Percentiles rank a stretch among this genome's conserved stretches.
phyloP scores from a whole-genome alignment of 2,888 invertebrate genomes.

The Nephrotoma guestfalica region DNA sequence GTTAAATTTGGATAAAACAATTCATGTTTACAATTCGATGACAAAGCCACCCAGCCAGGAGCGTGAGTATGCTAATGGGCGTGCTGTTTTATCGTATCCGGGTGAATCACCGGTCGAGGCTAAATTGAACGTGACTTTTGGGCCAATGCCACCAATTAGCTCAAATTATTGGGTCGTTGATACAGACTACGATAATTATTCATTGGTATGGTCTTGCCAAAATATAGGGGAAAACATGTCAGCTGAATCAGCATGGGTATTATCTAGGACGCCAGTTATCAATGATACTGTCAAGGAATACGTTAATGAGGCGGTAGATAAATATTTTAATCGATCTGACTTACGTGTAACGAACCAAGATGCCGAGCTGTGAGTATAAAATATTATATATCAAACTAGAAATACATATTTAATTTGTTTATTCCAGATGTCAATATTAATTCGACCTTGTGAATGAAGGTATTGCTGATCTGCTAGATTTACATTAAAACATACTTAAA shows the following conservation, averaged over 20 bases:
- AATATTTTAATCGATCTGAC: neutral
- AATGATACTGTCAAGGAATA: neutral
- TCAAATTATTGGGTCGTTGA: slow-evolving; percentile 5
- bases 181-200: slow-evolving; percentile 2
- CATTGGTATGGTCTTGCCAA: neutral
- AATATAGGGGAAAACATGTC: neutral
- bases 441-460: neutral
- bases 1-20: neutral
- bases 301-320: neutral
- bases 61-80: neutral
- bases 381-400: neutral
- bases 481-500: no score
- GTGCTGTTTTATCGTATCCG: slow-evolving; percentile 2
- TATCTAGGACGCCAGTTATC: neutral
- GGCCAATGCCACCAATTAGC: neutral
- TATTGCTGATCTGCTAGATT: no score
- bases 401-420: neutral
- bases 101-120: neutral
- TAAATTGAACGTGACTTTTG: slow-evolving; percentile 6
- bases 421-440: neutral
- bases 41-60: neutral
- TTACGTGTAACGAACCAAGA: neutral
- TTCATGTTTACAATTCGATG: neutral
- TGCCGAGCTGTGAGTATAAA: neutral
- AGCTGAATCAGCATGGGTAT: slow-evolving; percentile 4